phyloP scores from a whole-genome alignment of 2,888 invertebrate species.

The Eudasyphora cyanicolor region DNA sequence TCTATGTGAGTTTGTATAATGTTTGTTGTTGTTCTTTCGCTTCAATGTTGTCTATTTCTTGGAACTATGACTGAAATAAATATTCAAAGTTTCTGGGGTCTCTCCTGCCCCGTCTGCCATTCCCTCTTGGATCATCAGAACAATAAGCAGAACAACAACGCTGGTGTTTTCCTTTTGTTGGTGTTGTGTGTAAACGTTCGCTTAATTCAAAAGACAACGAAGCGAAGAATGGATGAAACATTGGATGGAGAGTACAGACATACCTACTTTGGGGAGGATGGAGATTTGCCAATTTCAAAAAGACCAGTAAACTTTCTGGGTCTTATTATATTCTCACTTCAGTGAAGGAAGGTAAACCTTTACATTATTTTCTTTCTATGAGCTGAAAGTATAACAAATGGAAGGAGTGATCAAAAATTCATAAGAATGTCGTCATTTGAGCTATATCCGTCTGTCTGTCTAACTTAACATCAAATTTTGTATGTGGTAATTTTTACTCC shows the following conservation, averaged over 20 bases:
- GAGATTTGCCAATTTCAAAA: not conserved
- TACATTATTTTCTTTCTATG: too few relatives aligned
- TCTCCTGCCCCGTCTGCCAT: not conserved
- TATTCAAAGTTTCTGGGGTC: conserved; percentile 16
- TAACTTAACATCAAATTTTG: too few relatives aligned
- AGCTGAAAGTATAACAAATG: too few relatives aligned
- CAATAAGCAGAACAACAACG: not conserved
- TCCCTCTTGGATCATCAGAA: too few relatives aligned
- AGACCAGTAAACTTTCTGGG: not conserved
- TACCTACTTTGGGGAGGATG: not conserved
- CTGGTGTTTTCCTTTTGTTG: too few relatives aligned
- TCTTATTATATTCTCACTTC: too few relatives aligned
- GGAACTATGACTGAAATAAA: conserved; percentile 1
- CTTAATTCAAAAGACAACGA: not conserved
- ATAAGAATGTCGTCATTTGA: too few relatives aligned
- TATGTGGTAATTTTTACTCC: too few relatives aligned
- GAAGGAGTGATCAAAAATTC: too few relatives aligned
- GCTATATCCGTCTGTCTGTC: too few relatives aligned
- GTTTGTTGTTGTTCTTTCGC: not conserved
- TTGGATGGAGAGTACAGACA: not conserved
- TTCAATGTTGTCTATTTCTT: not conserved
- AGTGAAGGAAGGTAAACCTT: too few relatives aligned
- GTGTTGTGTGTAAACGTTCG: not conserved
- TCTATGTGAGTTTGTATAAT: conserved; percentile 17
- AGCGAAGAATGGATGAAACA: not conserved